Evolutionary conservation across 2,888 invertebrate genomes (phyloP).

Genomic region (Ptychoptera albimana): DNA sequence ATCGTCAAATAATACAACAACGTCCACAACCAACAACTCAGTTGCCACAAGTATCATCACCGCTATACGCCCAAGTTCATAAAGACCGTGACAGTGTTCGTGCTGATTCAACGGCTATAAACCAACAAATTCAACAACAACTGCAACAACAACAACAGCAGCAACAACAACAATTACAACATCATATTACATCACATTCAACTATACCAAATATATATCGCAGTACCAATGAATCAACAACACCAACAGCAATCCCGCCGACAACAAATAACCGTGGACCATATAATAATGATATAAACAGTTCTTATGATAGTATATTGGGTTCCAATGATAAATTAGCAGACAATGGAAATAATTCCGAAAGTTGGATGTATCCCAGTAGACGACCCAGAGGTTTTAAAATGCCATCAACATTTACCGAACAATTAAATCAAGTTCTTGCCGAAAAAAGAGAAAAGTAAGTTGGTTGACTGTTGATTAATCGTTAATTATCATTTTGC

Average conservation of each 20-base stretch:
- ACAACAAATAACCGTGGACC: slow-evolving; percentile 15
- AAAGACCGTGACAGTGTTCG: slow-evolving; percentile 27
- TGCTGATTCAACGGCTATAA: slow-evolving; percentile 10
- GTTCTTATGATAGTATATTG: slow-evolving; percentile 31
- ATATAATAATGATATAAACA: slow-evolving; percentile 27
- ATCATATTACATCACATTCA: slow-evolving; percentile 12
- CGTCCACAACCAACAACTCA: slow-evolving; percentile 5
- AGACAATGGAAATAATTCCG: slow-evolving; percentile 25
- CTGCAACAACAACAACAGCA: slow-evolving; percentile 7
- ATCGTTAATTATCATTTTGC: slow-evolving; percentile 12
- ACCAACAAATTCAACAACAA: slow-evolving; percentile 15
- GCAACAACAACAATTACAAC: slow-evolving; percentile 1
- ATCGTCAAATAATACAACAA: slow-evolving; percentile 7
- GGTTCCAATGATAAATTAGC: slow-evolving; percentile 30
- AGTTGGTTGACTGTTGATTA: slow-evolving; percentile 31
- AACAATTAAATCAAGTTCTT: slow-evolving; percentile 73
- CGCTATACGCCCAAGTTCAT: slow-evolving; percentile 36
- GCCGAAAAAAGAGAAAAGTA: slow-evolving; percentile 74
- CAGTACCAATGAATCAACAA: slow-evolving; percentile 33
- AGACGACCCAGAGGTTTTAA: slow-evolving; percentile 28
- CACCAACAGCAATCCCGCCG: slow-evolving; percentile 30
- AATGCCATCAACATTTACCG: slow-evolving; percentile 64
- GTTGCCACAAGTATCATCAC: slow-evolving; percentile 22
- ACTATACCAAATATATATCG: slow-evolving; percentile 25
- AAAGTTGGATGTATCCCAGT: slow-evolving; percentile 32